Evolutionary conservation across 1,140 invertebrate genomes (phyloP).

Genomic region (Prorops nasuta): DNA sequence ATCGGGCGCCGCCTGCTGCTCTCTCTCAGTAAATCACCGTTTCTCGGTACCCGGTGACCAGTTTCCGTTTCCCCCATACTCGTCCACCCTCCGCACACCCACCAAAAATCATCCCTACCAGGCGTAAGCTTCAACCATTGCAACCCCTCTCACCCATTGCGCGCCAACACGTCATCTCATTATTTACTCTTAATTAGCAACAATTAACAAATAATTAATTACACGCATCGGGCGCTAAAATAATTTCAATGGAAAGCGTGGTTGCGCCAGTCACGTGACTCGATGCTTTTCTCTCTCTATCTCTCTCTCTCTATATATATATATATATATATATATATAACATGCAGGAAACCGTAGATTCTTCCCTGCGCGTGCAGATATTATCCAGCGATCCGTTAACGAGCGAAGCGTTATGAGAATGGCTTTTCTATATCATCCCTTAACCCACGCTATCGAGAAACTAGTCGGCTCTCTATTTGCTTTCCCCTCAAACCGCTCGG

Average conservation of each 20-base stretch:
- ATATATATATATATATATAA: no score
- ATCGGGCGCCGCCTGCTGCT: conserved; percentile 49
- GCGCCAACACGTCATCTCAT: conserved; percentile 26
- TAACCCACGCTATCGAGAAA: neutral
- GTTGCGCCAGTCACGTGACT: no score
- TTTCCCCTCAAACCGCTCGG: conserved; percentile 24
- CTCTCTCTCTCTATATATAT: no score
- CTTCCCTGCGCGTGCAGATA: neutral
- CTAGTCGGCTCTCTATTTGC: neutral
- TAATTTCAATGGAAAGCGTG: neutral
- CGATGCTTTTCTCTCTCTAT: no score
- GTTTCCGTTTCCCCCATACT: conserved; percentile 18
- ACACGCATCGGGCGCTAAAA: neutral
- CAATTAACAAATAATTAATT: conserved; percentile 47
- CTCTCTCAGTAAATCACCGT: conserved; percentile 46
- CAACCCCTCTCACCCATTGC: conserved; percentile 14
- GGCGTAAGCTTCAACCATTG: conserved; percentile 4
- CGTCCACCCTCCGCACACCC: conserved; percentile 2
- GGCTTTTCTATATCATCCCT: conserved; percentile 24
- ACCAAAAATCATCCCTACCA: neutral
- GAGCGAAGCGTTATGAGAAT: conserved; percentile 42
- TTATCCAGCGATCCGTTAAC: conserved; percentile 32
- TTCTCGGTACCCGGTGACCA: conserved; percentile 29
- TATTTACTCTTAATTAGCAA: conserved; percentile 46
- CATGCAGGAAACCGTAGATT: no score